Percentiles rank a stretch among this genome's conserved stretches.
phyloP scores from a whole-genome alignment of 1,140 invertebrate genomes.

The Rhagoletis pomonella region DNA sequence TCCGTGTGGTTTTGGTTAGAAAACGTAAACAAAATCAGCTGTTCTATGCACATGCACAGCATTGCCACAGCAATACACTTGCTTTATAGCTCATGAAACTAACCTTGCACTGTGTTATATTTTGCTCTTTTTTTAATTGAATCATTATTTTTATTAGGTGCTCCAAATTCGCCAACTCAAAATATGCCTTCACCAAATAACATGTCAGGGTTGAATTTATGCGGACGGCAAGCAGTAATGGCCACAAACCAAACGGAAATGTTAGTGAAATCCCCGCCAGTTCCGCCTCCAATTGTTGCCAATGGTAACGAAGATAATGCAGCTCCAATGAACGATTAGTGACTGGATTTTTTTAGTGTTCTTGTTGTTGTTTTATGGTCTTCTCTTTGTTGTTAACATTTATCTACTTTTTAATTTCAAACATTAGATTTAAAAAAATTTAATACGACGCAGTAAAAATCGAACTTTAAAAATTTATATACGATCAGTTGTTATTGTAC shows the following conservation, averaged over 20 bases:
- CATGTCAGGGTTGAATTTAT: slow-evolving; percentile 13
- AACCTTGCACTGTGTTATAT: no score
- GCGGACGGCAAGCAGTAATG: slow-evolving; percentile 33
- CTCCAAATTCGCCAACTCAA: slow-evolving; percentile 19
- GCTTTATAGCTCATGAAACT: no score
- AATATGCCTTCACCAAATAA: slow-evolving; percentile 19
- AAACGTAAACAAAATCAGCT: slow-evolving; percentile 28
- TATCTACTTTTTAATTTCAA: neutral
- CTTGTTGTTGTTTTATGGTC: slow-evolving; percentile 25
- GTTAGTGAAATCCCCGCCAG: neutral
- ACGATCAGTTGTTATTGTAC: no score
- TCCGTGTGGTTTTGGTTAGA: neutral
- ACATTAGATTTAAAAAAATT: neutral
- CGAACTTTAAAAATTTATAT: no score
- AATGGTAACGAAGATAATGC: slow-evolving; percentile 39
- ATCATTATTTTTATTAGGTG: neutral
- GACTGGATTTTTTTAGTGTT: neutral
- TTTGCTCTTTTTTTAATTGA: neutral
- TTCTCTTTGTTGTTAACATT: slow-evolving; percentile 38
- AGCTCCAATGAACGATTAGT: neutral
- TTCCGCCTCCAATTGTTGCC: neutral
- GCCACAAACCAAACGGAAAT: slow-evolving; percentile 15
- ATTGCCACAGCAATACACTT: slow-evolving; percentile 25
- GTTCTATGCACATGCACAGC: neutral
- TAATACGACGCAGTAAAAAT: neutral